phyloP scores from a whole-genome alignment of 2,113 vertebrate species.

The Nerophis lumbriciformis region DNA sequence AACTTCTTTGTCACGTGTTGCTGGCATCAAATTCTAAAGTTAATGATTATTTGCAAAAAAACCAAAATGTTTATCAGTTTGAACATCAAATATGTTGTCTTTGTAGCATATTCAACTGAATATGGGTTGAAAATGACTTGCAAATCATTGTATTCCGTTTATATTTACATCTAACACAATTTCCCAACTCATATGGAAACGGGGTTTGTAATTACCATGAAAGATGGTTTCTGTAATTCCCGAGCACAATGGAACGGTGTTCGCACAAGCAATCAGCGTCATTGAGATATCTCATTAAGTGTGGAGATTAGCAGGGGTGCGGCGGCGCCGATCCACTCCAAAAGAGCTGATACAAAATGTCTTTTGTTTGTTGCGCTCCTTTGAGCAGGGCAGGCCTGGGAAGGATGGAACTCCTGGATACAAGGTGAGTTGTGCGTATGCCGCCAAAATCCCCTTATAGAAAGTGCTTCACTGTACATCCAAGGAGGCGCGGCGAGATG shows the following conservation, averaged over 20 bases:
- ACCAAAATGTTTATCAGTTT: no score
- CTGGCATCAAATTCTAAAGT: no score
- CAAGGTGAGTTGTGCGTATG: slow-evolving; percentile 63
- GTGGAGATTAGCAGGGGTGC: slow-evolving; percentile 61
- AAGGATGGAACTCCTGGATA: slow-evolving; percentile 76
- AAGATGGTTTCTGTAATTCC: slow-evolving; percentile 59
- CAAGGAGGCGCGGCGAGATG: slow-evolving; percentile 48
- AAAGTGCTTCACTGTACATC: slow-evolving; percentile 51
- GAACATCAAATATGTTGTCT: no score
- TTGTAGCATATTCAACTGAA: no score
- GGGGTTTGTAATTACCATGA: slow-evolving; percentile 68
- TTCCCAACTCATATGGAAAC: no score
- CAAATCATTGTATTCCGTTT: no score
- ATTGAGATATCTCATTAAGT: slow-evolving; percentile 69
- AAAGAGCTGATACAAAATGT: slow-evolving; percentile 63
- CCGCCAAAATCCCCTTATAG: slow-evolving; percentile 55
- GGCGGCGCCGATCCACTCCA: slow-evolving; percentile 64
- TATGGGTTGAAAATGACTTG: no score
- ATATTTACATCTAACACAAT: no score
- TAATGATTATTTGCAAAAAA: no score
- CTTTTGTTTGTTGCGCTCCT: slow-evolving; percentile 59
- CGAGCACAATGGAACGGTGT: slow-evolving; percentile 55
- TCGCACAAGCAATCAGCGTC: slow-evolving; percentile 58
- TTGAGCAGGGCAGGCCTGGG: slow-evolving; percentile 71
- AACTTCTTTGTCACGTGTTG: no score